These are phyloP conservation scores for Embiotoca jacksoni DNA, from an alignment of 2,113 vertebrate genomes.

Conservation along the genomic window DNA sequence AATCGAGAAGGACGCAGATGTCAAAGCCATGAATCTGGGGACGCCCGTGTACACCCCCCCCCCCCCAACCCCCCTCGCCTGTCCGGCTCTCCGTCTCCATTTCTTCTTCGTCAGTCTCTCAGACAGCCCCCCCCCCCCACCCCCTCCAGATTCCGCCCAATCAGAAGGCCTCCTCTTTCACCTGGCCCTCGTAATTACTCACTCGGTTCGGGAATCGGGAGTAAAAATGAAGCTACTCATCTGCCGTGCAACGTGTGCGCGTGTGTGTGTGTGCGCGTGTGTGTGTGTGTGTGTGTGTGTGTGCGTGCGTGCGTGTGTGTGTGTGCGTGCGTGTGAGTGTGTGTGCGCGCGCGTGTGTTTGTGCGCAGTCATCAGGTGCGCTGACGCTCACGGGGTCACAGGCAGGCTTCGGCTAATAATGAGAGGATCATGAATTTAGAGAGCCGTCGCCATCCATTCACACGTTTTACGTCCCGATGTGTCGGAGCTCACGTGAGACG, in stretches of 20 bases:
- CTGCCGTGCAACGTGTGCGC: slow-evolving; percentile 22
- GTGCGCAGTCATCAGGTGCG: slow-evolving; percentile 31
- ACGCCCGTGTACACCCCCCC: slow-evolving; percentile 43
- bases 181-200: slow-evolving; percentile 84
- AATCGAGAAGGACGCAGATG: slow-evolving; percentile 99
- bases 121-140: slow-evolving; percentile 11
- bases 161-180: slow-evolving; percentile 82
- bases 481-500: slow-evolving; percentile 48
- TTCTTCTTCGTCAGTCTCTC: slow-evolving; percentile 53
- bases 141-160: slow-evolving; percentile 77
- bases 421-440: slow-evolving; percentile 53
- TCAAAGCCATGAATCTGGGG: slow-evolving; percentile 91
- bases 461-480: slow-evolving; percentile 37
- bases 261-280: slow-evolving; percentile 36
- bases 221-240: slow-evolving; percentile 75
- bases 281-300: slow-evolving; percentile 1
- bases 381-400: slow-evolving; percentile 75
- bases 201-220: slow-evolving; percentile 78
- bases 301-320: slow-evolving; percentile 34
- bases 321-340: slow-evolving; percentile 24
- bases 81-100: slow-evolving; percentile 42
- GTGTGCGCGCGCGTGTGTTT: slow-evolving; percentile 33
- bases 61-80: slow-evolving; percentile 65
- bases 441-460: slow-evolving; percentile 64
- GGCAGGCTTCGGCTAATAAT: slow-evolving; percentile 56